phyloP scores from a whole-genome alignment of 1,140 invertebrate genomes.

The Drosophila albomicans region DNA sequence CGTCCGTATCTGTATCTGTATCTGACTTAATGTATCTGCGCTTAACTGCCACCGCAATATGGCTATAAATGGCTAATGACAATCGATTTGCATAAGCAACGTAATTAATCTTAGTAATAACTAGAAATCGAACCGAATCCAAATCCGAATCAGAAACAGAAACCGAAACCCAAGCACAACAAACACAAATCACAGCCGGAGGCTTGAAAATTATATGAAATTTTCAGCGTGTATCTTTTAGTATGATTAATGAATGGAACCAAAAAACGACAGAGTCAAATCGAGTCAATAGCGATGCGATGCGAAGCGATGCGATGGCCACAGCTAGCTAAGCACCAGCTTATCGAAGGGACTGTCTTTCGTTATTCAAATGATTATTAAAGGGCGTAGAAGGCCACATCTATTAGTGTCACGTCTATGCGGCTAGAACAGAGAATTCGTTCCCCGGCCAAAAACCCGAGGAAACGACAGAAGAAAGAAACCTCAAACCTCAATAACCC shows the following conservation, averaged over 20 bases:
- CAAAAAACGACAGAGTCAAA: conserved; percentile 35
- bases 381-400: conserved; percentile 75
- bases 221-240: conserved; percentile 70
- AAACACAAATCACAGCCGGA: conserved; percentile 56
- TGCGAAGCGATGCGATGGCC: neutral
- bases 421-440: conserved; percentile 50
- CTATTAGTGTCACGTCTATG: conserved; percentile 69
- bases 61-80: conserved; percentile 76
- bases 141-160: conserved; percentile 10
- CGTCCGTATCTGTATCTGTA: conserved; percentile 14
- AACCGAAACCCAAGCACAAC: conserved; percentile 24
- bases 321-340: conserved; percentile 17
- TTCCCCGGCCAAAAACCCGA: neutral
- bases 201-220: conserved; percentile 69
- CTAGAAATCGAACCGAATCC: conserved; percentile 69
- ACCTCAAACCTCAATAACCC: conserved; percentile 14
- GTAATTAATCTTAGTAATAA: conserved; percentile 81
- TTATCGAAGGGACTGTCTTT: conserved; percentile 55
- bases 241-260: conserved; percentile 77
- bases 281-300: neutral
- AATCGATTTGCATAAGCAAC: conserved; percentile 79
- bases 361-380: conserved; percentile 74
- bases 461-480: neutral
- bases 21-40: conserved; percentile 38
- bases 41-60: conserved; percentile 68